Evolutionary conservation across 2,888 invertebrate genomes (phyloP), one percentile per base, ranked within the genome.

Genomic region (Lamproptera curius): DNA sequence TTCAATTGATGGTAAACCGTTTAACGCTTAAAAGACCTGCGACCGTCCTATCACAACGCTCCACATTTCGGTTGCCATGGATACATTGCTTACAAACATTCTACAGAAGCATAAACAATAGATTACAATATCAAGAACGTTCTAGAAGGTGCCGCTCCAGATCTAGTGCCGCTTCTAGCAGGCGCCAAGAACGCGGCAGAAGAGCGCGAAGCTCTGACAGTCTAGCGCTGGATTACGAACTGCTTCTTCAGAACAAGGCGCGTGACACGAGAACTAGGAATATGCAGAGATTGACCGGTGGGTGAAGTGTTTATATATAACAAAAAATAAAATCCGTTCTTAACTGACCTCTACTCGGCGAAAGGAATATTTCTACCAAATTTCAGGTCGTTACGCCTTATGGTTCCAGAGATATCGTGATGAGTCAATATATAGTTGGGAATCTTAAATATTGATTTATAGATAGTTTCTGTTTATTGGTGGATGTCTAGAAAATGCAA

Each of bases 191-290:
- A 55, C 76, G 77, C 37, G 56, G 67, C 5, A 65, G 83, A 13
- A 76, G 84, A 50, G 78, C 82, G 42, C 76, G 76, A 50, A 76
- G 76, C 59, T 74, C 77, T 5, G 93, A 93, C 68, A 93, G 92
- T 69, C 80, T 93, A n/a, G 92, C 92, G 2, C 78, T 94, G 23
- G 94, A 94, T 79, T 94, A 94, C 69, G 94, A 95, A 63, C 83
- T 94, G 50, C 91, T 94, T 63, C 90, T 74, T 80, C 87, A 74
- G 84, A 90, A 71, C 73, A 80, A 73, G 59, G 70, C 77, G 0
- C 57, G 72, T n/a, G 75, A 79, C 59, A 58, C 69, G 0, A 56
- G 70, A 14, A 63, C 63, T 13, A 56, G 78, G 47, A 90, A 78
- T 63, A 89, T 65, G 88, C 90, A 70, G 70, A 79, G 87, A 2